These are phyloP conservation scores for Platycheirus albimanus DNA, from an alignment of 2,888 invertebrate species.

Conservation along the genomic window DNA sequence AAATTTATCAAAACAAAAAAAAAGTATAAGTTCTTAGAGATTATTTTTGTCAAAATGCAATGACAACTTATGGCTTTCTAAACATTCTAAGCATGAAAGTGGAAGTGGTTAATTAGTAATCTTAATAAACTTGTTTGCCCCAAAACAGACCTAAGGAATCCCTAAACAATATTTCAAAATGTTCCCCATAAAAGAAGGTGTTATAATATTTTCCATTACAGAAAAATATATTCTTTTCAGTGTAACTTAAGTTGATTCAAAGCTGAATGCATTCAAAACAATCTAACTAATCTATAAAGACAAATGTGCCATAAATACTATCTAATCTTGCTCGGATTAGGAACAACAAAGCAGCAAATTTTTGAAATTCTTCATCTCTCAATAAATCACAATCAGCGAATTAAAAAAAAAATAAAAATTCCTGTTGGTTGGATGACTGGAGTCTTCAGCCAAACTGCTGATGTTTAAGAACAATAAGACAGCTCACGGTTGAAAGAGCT, in stretches of 20 bases:
- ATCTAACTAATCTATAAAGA: constrained; percentile 16
- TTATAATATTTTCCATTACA: background rate
- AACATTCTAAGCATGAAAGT: too few relatives aligned
- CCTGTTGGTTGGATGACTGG: too few relatives aligned
- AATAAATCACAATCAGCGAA: constrained; percentile 69
- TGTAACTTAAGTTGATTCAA: constrained; percentile 15
- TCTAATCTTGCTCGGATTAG: constrained; percentile 32
- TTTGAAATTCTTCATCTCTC: constrained; percentile 42
- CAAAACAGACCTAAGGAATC: too few relatives aligned
- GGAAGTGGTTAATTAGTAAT: too few relatives aligned
- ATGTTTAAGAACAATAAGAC: constrained; percentile 27
- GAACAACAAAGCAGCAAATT: constrained; percentile 11
- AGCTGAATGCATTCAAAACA: constrained; percentile 24
- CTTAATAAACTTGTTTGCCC: too few relatives aligned
- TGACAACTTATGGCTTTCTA: too few relatives aligned
- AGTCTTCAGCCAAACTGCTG: too few relatives aligned
- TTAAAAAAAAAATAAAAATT: background rate
- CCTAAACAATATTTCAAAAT: too few relatives aligned
- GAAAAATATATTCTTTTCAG: constrained; percentile 12
- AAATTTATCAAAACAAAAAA: too few relatives aligned
- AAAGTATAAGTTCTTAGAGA: too few relatives aligned
- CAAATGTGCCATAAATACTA: constrained; percentile 32
- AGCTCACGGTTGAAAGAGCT: constrained; percentile 49
- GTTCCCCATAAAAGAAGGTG: background rate
- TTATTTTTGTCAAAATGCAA: too few relatives aligned